phyloP scores from a whole-genome alignment of 2,113 vertebrate genomes.

The Syngnathoides biaculeatus region DNA sequence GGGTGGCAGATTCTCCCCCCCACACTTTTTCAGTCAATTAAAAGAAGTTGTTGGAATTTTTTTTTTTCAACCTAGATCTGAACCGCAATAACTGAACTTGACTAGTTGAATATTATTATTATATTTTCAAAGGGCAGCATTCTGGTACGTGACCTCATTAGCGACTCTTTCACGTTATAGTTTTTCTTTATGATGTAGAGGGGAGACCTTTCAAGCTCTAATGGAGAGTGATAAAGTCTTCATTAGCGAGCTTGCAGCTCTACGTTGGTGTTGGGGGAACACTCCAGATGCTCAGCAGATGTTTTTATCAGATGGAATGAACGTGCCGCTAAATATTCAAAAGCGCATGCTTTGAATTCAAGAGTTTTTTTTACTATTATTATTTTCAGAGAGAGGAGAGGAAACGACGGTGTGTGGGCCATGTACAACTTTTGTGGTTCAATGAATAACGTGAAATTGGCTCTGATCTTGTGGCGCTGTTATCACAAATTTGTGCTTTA shows the following conservation, averaged over 20 bases:
- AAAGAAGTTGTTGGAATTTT: too few species aligned
- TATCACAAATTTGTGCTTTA: background rate
- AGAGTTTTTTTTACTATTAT: background rate
- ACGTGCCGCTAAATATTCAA: slow-evolving; percentile 1
- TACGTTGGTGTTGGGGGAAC: slow-evolving; percentile 7
- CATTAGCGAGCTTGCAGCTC: slow-evolving; percentile 24
- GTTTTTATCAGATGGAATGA: slow-evolving; percentile 9
- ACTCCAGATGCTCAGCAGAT: slow-evolving; percentile 14
- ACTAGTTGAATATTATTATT: background rate
- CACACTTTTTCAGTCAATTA: too few species aligned
- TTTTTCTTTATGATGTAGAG: background rate
- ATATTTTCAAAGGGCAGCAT: background rate
- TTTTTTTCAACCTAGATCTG: too few species aligned
- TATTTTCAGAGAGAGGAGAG: background rate
- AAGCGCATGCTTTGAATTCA: slow-evolving; percentile 2
- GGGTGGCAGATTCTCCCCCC: too few species aligned
- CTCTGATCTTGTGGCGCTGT: background rate
- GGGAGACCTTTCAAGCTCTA: slow-evolving; percentile 16
- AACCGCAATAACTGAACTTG: background rate
- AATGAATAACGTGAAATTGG: background rate
- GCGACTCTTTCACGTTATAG: background rate
- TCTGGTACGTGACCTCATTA: background rate
- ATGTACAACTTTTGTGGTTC: background rate
- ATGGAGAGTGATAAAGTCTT: slow-evolving; percentile 27
- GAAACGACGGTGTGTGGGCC: background rate